Evolutionary conservation across 92 coral and sea anemone species (phyloP), one percentile per base, ranked within the genome.

Genomic region (Epizoanthus rinbou): DNA sequence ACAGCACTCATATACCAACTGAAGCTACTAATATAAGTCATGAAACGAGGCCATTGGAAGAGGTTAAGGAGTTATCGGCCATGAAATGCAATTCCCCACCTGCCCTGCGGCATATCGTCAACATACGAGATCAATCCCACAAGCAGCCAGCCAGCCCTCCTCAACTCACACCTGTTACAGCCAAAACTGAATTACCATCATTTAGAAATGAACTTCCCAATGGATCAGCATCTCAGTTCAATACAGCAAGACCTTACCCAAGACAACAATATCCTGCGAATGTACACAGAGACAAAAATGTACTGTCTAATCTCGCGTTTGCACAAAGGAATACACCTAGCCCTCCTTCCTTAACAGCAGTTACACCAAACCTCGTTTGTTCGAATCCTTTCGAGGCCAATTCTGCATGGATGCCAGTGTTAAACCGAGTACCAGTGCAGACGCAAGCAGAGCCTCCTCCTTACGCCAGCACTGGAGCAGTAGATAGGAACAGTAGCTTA

Each of bases 321-420:
- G 63, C 82, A 9, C 57, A 22, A 39, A 24, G 52, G 23, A 62
- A 41, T 10, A 57, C 82, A n/a, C 82, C 82, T 0, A 78, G 82
- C 21, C 82, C 82, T 11, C 82, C 71, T 60, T 62, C 3, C 0
- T 43, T 78, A 15, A 22, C 82, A 37, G 58, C 82, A 4, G 39
- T 21, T 18, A 78, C 47, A 25, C 59, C 82, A 62, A 62, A 37
- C 59, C 21, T 43, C 33, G 13, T 62, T 37, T 35, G 82, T 47
- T 50, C 71, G 3, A 60, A 65, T 59, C 66, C 82, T 6, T 60
- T 62, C 17, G 72, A 62, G 52, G 53, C 71, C 15, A 39, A 21
- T 62, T 41, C 50, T n/a, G 33, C 57, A 63, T 78, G 82, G 70
- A 78, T 78, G 82, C 82, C 82, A 19, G 70, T 78, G 14, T 14